phyloP scores from a whole-genome alignment of 2,888 invertebrate genomes.

The Xylophagus ater region DNA sequence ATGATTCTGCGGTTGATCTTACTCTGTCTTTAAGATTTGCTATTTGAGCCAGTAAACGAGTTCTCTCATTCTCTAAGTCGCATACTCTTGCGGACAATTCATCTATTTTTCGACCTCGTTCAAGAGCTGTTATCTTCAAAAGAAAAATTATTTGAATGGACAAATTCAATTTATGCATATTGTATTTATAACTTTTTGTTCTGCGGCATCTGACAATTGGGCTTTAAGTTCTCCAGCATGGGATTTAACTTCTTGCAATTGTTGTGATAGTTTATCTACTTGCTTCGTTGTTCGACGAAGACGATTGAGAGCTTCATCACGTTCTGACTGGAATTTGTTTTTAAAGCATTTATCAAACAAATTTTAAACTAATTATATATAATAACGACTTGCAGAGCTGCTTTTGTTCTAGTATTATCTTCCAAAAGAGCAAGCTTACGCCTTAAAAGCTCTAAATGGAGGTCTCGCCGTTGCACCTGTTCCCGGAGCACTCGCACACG shows the following conservation, averaged over 20 bases:
- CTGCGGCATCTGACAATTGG: conserved; percentile 73
- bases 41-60: conserved; percentile 40
- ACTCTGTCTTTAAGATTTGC: conserved; percentile 31
- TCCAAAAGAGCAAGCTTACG: conserved; percentile 80
- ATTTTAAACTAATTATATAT: no score
- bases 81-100: conserved; percentile 70
- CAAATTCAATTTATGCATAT: neutral
- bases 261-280: conserved; percentile 67
- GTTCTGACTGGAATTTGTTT: conserved; percentile 45
- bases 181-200: conserved; percentile 56
- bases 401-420: conserved; percentile 53
- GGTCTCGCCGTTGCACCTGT: conserved; percentile 81
- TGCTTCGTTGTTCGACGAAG: conserved; percentile 73
- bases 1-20: conserved; percentile 32
- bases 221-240: conserved; percentile 75
- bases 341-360: no score
- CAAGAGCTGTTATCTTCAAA: conserved; percentile 64
- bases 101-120: conserved; percentile 72
- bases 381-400: conserved; percentile 47
- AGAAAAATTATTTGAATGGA: neutral
- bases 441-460: conserved; percentile 79
- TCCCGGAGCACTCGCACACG: conserved; percentile 76
- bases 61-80: conserved; percentile 67
- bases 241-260: conserved; percentile 69
- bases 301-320: conserved; percentile 56